Evolutionary conservation across 1,140 invertebrate species (phyloP).

Genomic region (Zelostemma sp.): DNA sequence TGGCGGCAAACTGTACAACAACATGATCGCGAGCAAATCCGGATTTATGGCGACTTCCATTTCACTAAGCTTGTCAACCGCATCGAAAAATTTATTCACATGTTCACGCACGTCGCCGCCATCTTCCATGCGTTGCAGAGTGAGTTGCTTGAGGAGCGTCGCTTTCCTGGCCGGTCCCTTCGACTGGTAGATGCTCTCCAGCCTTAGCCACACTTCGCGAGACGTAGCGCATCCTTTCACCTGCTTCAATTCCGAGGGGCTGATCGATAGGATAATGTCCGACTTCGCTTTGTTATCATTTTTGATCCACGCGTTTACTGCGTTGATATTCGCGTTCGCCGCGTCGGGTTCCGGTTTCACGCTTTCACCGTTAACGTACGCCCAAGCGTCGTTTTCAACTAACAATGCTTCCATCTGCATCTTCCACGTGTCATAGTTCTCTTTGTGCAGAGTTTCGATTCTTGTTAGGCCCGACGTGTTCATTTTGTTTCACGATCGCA

Average conservation of each 20-base stretch:
- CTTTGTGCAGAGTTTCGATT: not conserved
- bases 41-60: constrained; percentile 34
- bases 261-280: constrained; percentile 11
- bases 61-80: constrained; percentile 37
- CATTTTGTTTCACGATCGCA: not conserved
- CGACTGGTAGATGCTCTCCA: constrained; percentile 25
- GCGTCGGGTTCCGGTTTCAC: not conserved
- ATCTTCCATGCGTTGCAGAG: constrained; percentile 39
- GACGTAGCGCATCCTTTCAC: constrained; percentile 30
- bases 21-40: constrained; percentile 30
- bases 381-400: constrained; percentile 7
- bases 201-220: constrained; percentile 25
- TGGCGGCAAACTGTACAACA: constrained; percentile 21
- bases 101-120: constrained; percentile 20
- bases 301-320: not conserved
- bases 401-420: constrained; percentile 10
- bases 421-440: constrained; percentile 4
- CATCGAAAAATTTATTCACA: constrained; percentile 12
- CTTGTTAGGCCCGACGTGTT: not conserved
- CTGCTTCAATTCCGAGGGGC: constrained; percentile 35
- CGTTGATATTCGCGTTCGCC: not conserved
- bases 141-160: constrained; percentile 43
- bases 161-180: constrained; percentile 20
- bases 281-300: constrained; percentile 8
- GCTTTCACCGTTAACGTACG: not conserved